Evolutionary conservation across 2,888 invertebrate genomes (phyloP).

Genomic region (Encarsia formosa): DNA sequence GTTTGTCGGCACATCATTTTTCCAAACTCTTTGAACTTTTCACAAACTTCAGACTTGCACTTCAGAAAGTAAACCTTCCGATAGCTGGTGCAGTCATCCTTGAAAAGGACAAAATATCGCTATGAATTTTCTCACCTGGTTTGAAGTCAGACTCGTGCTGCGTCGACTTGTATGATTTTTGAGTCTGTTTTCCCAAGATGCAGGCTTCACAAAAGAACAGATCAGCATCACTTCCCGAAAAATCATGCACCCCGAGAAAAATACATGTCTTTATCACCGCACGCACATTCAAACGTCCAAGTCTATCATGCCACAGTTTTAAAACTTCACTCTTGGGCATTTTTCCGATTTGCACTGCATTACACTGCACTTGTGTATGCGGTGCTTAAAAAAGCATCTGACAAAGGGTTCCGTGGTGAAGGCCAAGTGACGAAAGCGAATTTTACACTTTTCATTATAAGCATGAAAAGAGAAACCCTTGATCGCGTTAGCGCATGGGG

Average conservation of each 20-base stretch:
- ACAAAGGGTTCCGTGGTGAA: conserved; percentile 21
- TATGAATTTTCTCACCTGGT: background rate
- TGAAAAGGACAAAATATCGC: background rate
- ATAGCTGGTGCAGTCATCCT: background rate
- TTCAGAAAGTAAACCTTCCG: background rate
- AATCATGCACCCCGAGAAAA: background rate
- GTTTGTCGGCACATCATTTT: background rate
- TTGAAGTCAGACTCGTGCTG: background rate
- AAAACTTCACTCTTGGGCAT: too few species aligned
- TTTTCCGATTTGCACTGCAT: too few species aligned
- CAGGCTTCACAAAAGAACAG: background rate
- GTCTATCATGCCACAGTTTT: background rate
- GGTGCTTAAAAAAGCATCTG: conserved; percentile 25
- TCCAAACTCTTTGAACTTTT: background rate
- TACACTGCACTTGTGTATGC: background rate
- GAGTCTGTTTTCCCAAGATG: background rate
- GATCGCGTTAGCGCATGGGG: conserved; percentile 24
- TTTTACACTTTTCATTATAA: conserved; percentile 25
- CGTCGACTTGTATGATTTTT: background rate
- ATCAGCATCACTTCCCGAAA: background rate
- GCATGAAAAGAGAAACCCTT: conserved; percentile 30
- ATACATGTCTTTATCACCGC: background rate
- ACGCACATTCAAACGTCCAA: background rate
- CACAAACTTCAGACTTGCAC: background rate
- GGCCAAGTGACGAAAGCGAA: conserved; percentile 26